Evolutionary conservation across 2,888 invertebrate species (phyloP).

Genomic region (Lithosia quadra): DNA sequence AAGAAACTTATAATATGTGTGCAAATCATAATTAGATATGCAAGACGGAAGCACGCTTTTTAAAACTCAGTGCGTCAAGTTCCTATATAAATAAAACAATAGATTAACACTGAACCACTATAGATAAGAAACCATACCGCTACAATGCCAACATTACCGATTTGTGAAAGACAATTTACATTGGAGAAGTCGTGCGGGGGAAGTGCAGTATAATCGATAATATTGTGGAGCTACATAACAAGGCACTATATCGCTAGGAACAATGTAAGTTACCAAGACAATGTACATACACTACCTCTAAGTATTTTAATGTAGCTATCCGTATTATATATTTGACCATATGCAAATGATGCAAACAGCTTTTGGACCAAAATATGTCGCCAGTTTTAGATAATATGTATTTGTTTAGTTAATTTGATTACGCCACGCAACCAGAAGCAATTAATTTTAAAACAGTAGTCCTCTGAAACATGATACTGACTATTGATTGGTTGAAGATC

Average conservation of each 20-base stretch:
- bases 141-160: constrained; percentile 11
- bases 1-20: too few relatives aligned
- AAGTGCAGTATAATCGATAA: constrained; percentile 3
- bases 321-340: neutral
- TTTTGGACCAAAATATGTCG: neutral
- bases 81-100: neutral
- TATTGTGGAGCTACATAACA: constrained; percentile 7
- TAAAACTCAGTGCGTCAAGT: neutral
- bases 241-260: neutral
- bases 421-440: neutral
- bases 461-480: too few relatives aligned
- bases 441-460: neutral
- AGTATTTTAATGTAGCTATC: neutral
- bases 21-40: neutral
- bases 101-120: neutral
- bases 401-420: neutral
- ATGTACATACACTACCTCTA: too few relatives aligned
- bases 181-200: neutral
- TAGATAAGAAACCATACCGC: constrained; percentile 4
- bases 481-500: too few relatives aligned
- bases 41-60: neutral
- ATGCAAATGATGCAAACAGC: neutral
- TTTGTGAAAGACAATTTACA: constrained; percentile 14
- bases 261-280: constrained; percentile 1
- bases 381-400: neutral